Evolutionary conservation across 2,113 vertebrate species (phyloP).

Genomic region (Danionella cerebrum): DNA sequence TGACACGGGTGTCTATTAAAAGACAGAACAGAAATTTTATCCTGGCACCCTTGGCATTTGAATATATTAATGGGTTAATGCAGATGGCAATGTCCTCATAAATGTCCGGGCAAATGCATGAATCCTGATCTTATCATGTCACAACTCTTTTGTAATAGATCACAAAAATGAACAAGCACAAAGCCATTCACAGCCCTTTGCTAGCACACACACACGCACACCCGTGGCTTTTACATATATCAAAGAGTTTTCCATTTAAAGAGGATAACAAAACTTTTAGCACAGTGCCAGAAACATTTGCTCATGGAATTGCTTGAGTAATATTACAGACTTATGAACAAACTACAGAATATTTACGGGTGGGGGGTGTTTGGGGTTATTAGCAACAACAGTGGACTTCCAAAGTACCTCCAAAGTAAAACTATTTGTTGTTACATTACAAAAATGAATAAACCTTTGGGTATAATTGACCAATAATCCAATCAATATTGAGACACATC

Average conservation of each 20-base stretch:
- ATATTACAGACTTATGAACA: no score
- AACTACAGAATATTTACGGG: no score
- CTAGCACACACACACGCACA: neutral
- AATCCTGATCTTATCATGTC: slow-evolving; percentile 8
- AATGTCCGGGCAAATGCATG: slow-evolving; percentile 9
- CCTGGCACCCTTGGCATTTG: slow-evolving; percentile 25
- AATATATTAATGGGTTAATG: slow-evolving; percentile 13
- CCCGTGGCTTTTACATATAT: neutral
- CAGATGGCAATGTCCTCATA: slow-evolving; percentile 8
- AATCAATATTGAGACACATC: no score
- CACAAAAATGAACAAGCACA: slow-evolving; percentile 7
- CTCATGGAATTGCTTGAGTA: no score
- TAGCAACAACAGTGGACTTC: no score
- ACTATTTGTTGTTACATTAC: no score
- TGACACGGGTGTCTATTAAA: slow-evolving; percentile 11
- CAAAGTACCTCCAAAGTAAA: no score
- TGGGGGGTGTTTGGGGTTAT: no score
- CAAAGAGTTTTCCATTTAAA: neutral
- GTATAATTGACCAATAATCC: no score
- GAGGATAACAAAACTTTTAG: neutral
- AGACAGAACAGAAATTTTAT: slow-evolving; percentile 17
- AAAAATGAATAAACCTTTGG: no score
- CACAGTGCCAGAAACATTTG: neutral
- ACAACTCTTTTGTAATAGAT: neutral
- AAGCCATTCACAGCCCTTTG: neutral